Conservation (phyloP, 2,113 vertebrate species). For the Campylomormyrus numenius region DNA sequence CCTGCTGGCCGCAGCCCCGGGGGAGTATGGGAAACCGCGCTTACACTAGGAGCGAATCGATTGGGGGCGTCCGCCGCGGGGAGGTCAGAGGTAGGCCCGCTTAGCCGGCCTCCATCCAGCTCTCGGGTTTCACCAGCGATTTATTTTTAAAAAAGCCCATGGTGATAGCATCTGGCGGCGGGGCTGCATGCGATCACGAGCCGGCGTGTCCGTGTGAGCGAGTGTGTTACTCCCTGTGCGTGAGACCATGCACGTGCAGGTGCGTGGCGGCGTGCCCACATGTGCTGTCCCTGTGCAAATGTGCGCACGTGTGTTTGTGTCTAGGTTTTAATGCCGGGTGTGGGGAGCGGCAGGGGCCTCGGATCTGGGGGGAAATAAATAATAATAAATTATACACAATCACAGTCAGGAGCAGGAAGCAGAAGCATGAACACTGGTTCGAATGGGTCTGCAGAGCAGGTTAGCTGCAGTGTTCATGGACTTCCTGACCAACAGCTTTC, state of each 20-base stretch:
- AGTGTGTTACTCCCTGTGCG: neutral
- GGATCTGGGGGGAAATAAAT: neutral
- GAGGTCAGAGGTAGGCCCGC: conserved; percentile 80
- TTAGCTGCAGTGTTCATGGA: neutral
- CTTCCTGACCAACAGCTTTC: neutral
- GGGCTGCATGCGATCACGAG: conserved; percentile 45
- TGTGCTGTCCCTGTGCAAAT: neutral
- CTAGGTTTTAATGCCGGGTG: neutral
- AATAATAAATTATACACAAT: neutral
- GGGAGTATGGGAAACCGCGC: conserved; percentile 75
- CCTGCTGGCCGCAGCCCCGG: conserved; percentile 68
- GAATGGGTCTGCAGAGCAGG: neutral
- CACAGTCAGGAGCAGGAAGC: neutral
- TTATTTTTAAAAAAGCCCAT: conserved; percentile 64
- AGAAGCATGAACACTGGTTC: neutral
- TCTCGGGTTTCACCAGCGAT: conserved; percentile 72
- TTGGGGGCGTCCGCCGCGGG: conserved; percentile 77
- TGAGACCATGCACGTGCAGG: neutral
- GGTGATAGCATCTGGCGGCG: conserved; percentile 75
- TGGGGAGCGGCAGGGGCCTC: neutral
- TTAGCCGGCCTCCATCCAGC: conserved; percentile 76
- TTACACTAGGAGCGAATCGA: conserved; percentile 79
- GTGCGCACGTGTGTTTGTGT: neutral
- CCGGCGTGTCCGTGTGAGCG: neutral
- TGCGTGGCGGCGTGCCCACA: neutral